Base-by-base conservation (phyloP, 2,888 invertebrate species). In the Cylindroiulus punctatus region DNA sequence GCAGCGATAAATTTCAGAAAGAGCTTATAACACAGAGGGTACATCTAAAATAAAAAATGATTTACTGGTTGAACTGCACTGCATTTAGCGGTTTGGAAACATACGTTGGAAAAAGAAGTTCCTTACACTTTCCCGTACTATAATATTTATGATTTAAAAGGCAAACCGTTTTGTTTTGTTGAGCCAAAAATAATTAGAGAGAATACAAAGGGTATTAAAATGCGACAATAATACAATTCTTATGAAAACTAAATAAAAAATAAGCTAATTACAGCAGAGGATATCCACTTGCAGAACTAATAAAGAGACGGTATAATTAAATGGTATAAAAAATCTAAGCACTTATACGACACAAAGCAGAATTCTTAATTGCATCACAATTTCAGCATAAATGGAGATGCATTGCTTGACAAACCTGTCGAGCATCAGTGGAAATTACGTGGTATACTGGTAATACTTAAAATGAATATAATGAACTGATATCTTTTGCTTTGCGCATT, bases 21-120 rank as follows among this genome's bases (percentile, higher is more conserved):
- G 76, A 76, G 76, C 76, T 76, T 30, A 76, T 30, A 17, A 76
- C 30, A 30, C 30, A 76, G 76, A 76, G 76, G 76, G 76, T 76
- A 76, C 14, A 30, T 65, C 65, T 76, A 76, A 76, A 76, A 76
- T 30, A 76, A 76, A 65, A 76, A 76, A 76, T 76, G 76, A 76
- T 76, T 76, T 76, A 76, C 76, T 76, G 17, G 30, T 32, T 76
- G 30, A 30, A 76, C 76, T 76, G 76, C 76, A 76, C 30, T 76
- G 76, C 76, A 76, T 32, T 76, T 76, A 76, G 76, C 32, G 76
- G 76, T 76, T 76, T 65, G 26, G 76, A 76, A 76, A 76, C 76
- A 76, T 26, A 76, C 26, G 76, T 30, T 76, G 26, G 76, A 76
- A 76, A 76, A 44, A 52, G 5, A 52, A 76, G 76, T 76, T 76